phyloP scores from a whole-genome alignment of 2,113 vertebrate species.

The Triplophysa rosa region DNA sequence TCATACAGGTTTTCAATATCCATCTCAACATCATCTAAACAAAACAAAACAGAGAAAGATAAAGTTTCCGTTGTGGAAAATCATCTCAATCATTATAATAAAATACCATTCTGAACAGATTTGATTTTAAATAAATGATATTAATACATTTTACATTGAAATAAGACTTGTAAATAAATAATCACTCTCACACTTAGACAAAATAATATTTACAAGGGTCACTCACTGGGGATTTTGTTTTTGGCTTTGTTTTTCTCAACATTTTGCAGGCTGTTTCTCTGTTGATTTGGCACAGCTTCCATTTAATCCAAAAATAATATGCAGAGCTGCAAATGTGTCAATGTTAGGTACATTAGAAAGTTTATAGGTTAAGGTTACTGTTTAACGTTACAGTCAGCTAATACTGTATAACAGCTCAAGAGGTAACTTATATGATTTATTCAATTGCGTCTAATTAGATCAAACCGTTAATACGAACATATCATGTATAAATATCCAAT shows the following conservation, averaged over 20 bases:
- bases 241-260: constrained; percentile 15
- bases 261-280: not conserved
- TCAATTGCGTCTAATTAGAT: no score
- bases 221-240: constrained; percentile 46
- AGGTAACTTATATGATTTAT: no score
- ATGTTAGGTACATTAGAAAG: not conserved
- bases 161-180: not conserved
- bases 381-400: no score
- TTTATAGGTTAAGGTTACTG: no score
- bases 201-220: not conserved
- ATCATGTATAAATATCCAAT: no score
- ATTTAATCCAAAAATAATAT: constrained; percentile 9
- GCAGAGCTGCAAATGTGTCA: not conserved
- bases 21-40: constrained; percentile 77
- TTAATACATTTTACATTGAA: not conserved
- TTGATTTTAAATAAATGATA: not conserved
- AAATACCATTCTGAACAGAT: not conserved
- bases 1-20: constrained; percentile 89
- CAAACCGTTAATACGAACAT: no score
- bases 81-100: not conserved
- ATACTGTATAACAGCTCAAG: not conserved
- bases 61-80: not conserved
- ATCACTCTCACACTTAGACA: not conserved
- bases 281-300: constrained; percentile 17
- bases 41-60: constrained; percentile 46